These are phyloP conservation scores for Drosophila triauraria DNA, from an alignment of 1,140 invertebrate species.

Conservation along the genomic window DNA sequence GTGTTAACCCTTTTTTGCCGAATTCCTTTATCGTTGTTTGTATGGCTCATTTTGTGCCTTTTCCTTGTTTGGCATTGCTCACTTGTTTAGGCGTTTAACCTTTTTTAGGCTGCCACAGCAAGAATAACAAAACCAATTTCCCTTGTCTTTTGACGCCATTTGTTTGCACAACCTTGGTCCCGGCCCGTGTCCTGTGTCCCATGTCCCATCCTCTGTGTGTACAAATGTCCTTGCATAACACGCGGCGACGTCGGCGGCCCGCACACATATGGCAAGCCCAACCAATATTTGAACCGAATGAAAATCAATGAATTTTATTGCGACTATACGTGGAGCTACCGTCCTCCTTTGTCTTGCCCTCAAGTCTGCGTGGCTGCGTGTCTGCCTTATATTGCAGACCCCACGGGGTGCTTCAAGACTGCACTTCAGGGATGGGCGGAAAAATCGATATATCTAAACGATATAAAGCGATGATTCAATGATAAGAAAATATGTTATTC, in stretches of 20 bases:
- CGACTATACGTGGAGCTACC: conserved; percentile 45
- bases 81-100: conserved; percentile 77
- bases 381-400: conserved; percentile 35
- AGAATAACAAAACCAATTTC: conserved; percentile 58
- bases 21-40: conserved; percentile 58
- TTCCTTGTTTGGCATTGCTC: conserved; percentile 76
- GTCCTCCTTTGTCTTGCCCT: conserved; percentile 5
- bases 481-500: too few species aligned
- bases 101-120: conserved; percentile 56
- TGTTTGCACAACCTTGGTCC: conserved; percentile 73
- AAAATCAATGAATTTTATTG: conserved; percentile 81
- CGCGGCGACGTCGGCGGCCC: conserved; percentile 47
- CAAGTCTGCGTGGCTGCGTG: conserved; percentile 19
- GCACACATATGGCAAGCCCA: conserved; percentile 40
- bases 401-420: conserved; percentile 13
- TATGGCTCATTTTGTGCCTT: conserved; percentile 67
- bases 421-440: conserved; percentile 37
- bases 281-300: conserved; percentile 59
- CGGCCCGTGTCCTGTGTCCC: conserved; percentile 18
- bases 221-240: conserved; percentile 35
- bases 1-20: conserved; percentile 30
- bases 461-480: neutral
- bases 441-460: neutral
- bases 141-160: conserved; percentile 78
- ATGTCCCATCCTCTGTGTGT: conserved; percentile 5